These are phyloP conservation scores for Eupithecia subfuscata DNA, from an alignment of 2,888 invertebrate species.

Conservation along the genomic window DNA sequence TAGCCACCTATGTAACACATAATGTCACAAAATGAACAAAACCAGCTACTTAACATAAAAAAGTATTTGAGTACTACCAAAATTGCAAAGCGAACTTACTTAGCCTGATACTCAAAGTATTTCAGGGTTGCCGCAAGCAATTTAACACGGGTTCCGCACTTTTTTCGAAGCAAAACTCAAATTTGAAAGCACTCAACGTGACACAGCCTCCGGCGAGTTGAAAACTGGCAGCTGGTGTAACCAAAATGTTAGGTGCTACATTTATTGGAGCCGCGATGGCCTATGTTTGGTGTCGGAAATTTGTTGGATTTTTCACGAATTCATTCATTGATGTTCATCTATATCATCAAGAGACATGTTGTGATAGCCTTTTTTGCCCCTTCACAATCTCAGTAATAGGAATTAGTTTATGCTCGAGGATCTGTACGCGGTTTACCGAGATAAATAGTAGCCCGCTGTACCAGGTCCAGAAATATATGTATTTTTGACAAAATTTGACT, in stretches of 20 bases:
- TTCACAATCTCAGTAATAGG: neutral
- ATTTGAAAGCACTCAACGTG: constrained; percentile 34
- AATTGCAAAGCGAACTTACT: too few relatives aligned
- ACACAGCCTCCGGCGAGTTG: constrained; percentile 26
- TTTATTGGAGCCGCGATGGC: neutral
- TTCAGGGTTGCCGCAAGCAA: constrained; percentile 27
- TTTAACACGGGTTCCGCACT: constrained; percentile 23
- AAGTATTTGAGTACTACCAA: too few relatives aligned
- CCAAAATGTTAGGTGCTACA: constrained; percentile 19
- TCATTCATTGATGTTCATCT: neutral
- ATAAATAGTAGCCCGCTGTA: too few relatives aligned
- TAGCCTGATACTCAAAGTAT: neutral
- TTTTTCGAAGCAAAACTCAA: constrained; percentile 31
- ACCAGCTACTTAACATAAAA: neutral
- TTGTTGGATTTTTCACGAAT: neutral
- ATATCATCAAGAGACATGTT: neutral
- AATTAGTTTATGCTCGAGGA: neutral
- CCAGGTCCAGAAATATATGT: too few relatives aligned
- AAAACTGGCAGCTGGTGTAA: constrained; percentile 44
- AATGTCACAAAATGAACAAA: neutral
- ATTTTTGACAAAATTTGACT: too few relatives aligned
- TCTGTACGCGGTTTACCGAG: neutral
- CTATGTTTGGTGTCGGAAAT: neutral
- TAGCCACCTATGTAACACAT: neutral
- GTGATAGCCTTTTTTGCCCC: neutral